Evolutionary conservation across 1,140 invertebrate species (phyloP).

Genomic region (Arctopsyche grandis): DNA sequence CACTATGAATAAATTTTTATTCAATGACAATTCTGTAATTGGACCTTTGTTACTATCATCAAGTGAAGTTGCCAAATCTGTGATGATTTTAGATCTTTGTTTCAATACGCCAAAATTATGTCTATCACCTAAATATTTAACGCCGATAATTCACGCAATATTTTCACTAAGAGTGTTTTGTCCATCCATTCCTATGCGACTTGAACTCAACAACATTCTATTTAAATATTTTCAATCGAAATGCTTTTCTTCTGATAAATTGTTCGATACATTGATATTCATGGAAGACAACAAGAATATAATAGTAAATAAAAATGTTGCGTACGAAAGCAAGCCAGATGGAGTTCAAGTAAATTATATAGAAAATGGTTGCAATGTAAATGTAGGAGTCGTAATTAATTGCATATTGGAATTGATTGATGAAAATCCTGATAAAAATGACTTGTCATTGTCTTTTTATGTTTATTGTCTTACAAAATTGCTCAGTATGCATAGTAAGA

Average conservation of each 20-base stretch:
- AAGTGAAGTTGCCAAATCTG: conserved; percentile 62
- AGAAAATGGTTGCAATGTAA: conserved; percentile 9
- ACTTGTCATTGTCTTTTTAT: conserved; percentile 45
- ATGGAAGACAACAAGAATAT: conserved; percentile 42
- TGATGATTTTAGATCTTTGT: conserved; percentile 63
- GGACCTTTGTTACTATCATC: conserved; percentile 60
- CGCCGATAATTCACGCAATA: conserved; percentile 59
- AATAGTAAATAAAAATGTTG: conserved; percentile 28
- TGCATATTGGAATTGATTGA: conserved; percentile 46
- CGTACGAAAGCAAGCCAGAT: conserved; percentile 41
- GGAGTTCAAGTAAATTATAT: conserved; percentile 37
- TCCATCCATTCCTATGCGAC: conserved; percentile 56
- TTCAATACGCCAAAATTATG: conserved; percentile 58
- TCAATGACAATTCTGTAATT: conserved; percentile 55
- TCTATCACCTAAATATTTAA: conserved; percentile 56
- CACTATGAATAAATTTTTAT: conserved; percentile 61
- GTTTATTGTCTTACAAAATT: conserved; percentile 41
- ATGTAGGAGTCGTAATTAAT: conserved; percentile 44
- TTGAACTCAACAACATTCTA: conserved; percentile 60
- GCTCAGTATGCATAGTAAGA: conserved; percentile 32
- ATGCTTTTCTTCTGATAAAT: conserved; percentile 29
- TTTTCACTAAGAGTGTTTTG: conserved; percentile 58
- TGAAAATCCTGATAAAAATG: conserved; percentile 22
- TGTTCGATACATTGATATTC: conserved; percentile 46
- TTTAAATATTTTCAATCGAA: conserved; percentile 57